phyloP scores from a whole-genome alignment of 1,140 invertebrate species.

The Palaemon carinicauda region DNA sequence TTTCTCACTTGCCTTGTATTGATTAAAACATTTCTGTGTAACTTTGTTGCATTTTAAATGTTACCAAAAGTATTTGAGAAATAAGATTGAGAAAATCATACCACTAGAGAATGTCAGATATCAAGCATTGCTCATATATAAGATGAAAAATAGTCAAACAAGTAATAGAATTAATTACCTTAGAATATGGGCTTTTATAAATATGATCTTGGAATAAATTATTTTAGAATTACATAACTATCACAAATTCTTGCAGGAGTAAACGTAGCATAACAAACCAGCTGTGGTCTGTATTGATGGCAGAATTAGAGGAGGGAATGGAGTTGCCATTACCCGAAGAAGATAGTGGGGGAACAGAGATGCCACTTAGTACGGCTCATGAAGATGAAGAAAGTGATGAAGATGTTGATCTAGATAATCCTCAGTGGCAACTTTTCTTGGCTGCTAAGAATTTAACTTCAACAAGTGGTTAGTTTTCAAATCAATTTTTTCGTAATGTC shows the following conservation, averaged over 20 bases:
- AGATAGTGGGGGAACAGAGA: conserved; percentile 72
- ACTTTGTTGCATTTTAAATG: no score
- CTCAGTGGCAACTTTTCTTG: conserved; percentile 82
- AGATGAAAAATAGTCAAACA: no score
- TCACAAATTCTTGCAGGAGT: conserved; percentile 61
- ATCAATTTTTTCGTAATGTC: background rate
- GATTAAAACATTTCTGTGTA: no score
- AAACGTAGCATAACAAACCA: conserved; percentile 66
- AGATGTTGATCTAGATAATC: conserved; percentile 70
- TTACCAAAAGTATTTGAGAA: no score
- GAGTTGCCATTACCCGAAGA: conserved; percentile 64
- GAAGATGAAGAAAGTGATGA: conserved; percentile 62
- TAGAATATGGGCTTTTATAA: no score
- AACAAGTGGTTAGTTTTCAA: conserved; percentile 69
- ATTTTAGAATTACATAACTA: no score
- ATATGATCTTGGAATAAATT: no score
- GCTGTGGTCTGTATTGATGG: conserved; percentile 70
- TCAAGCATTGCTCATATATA: no score
- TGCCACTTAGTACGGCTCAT: conserved; percentile 73
- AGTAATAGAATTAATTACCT: no score
- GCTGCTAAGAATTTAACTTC: conserved; percentile 77
- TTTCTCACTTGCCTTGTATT: no score
- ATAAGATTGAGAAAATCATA: no score
- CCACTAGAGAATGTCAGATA: no score
- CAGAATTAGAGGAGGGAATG: conserved; percentile 70